These are phyloP conservation scores for Eucera pruinosa DNA, from an alignment of 2,888 invertebrate species.

Conservation along the genomic window DNA sequence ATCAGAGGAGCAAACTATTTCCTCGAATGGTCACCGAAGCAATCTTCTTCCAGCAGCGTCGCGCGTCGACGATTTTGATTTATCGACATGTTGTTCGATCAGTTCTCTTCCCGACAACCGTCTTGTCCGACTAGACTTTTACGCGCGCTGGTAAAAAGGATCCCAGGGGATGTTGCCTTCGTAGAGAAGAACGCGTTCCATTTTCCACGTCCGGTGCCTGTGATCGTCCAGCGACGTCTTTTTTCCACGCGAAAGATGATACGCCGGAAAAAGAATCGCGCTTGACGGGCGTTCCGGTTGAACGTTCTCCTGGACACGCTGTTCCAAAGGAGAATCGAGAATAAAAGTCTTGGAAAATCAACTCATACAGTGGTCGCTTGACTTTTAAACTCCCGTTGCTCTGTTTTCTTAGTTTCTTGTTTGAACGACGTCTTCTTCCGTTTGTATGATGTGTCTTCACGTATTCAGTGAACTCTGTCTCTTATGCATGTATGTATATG, in stretches of 20 bases:
- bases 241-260: conserved; percentile 54
- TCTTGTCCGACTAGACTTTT: conserved; percentile 41
- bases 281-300: conserved; percentile 18
- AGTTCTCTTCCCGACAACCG: conserved; percentile 36
- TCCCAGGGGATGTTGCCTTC: conserved; percentile 42
- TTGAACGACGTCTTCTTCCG: too few relatives aligned
- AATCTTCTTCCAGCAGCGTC: conserved; percentile 12
- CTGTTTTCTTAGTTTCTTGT: too few relatives aligned
- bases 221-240: conserved; percentile 53
- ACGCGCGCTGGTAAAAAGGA: conserved; percentile 53
- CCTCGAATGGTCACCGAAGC: background rate
- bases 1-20: background rate
- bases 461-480: too few relatives aligned
- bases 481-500: too few relatives aligned
- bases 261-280: conserved; percentile 42
- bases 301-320: conserved; percentile 1
- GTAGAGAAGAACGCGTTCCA: conserved; percentile 51
- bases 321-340: conserved; percentile 10
- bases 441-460: too few relatives aligned
- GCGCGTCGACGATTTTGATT: conserved; percentile 49
- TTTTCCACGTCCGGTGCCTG: conserved; percentile 51
- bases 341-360: conserved; percentile 23
- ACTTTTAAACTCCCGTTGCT: too few relatives aligned
- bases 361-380: background rate
- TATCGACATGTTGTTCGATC: conserved; percentile 57